A percentile compares a stretch with the other conserved stretches of the same genome.
These are phyloP conservation scores for Lepidurus packardi DNA, from an alignment of 1,140 invertebrate species.

Conservation along the genomic window DNA sequence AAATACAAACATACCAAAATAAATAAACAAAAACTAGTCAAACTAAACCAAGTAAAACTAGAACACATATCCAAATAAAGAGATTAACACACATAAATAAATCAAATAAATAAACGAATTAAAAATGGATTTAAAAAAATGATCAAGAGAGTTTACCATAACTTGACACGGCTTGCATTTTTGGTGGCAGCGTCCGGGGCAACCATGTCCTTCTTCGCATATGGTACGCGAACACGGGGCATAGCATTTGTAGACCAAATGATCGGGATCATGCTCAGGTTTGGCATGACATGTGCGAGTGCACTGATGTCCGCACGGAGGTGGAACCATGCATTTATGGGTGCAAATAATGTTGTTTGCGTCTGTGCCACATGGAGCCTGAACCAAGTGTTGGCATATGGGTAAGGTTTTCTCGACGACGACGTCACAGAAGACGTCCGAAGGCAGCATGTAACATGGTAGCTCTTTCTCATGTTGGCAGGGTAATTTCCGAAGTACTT, in stretches of 20 bases:
- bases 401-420: slow-evolving; percentile 25
- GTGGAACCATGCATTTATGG: not conserved
- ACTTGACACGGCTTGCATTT: not conserved
- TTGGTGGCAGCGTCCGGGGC: not conserved
- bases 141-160: not conserved
- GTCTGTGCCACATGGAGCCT: slow-evolving; percentile 16
- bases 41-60: too few species aligned
- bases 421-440: slow-evolving; percentile 19
- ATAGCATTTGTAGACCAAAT: not conserved
- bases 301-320: not conserved
- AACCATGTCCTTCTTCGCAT: not conserved
- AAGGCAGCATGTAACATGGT: slow-evolving; percentile 23
- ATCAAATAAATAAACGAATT: not conserved
- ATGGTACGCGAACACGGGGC: not conserved
- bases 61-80: too few species aligned
- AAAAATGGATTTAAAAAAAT: not conserved
- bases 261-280: not conserved
- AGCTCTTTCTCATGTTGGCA: slow-evolving; percentile 46
- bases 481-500: slow-evolving; percentile 44
- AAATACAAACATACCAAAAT: too few species aligned
- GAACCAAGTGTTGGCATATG: slow-evolving; percentile 24
- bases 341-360: slow-evolving; percentile 15
- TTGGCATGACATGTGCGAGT: not conserved
- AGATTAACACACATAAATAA: too few species aligned
- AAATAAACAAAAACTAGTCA: too few species aligned